A percentile compares a stretch with the other conserved stretches of the same genome.
Evolutionary conservation across 2,797 vertebrate species (phyloP).

Genomic region (Gymnothorax reevesii): DNA sequence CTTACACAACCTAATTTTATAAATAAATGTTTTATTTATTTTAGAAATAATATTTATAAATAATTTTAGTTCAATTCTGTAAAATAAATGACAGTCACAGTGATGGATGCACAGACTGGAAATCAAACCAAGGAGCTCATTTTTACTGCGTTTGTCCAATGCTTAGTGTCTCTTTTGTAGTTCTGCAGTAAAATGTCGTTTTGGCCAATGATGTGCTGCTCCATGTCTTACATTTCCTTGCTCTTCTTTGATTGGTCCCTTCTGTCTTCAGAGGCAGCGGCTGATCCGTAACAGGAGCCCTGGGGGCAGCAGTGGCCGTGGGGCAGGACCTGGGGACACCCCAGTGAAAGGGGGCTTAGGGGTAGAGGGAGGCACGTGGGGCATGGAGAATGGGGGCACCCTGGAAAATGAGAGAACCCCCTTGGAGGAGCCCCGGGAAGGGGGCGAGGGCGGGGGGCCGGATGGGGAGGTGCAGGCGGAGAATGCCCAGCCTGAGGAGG

Average conservation of each 20-base stretch:
- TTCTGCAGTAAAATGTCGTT: background rate
- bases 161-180: background rate
- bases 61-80: too few relatives aligned
- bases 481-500: constrained; percentile 57
- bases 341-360: constrained; percentile 56
- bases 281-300: constrained; percentile 64
- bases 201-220: background rate
- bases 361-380: constrained; percentile 52
- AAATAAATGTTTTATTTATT: too few relatives aligned
- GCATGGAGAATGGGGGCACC: constrained; percentile 71
- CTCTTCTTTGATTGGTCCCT: background rate
- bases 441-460: constrained; percentile 47
- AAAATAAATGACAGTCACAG: too few relatives aligned
- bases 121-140: too few relatives aligned
- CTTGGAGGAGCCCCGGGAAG: constrained; percentile 43
- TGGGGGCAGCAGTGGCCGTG: constrained; percentile 48
- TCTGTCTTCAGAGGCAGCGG: constrained; percentile 67
- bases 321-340: constrained; percentile 56
- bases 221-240: background rate
- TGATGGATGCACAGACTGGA: too few relatives aligned
- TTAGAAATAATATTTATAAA: too few relatives aligned
- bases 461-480: constrained; percentile 53
- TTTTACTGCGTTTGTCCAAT: background rate
- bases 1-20: too few relatives aligned
- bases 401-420: constrained; percentile 45